These are phyloP conservation scores for Cyprinodon variegatus DNA, from an alignment of 2,113 vertebrate species.

Conservation along the genomic window DNA sequence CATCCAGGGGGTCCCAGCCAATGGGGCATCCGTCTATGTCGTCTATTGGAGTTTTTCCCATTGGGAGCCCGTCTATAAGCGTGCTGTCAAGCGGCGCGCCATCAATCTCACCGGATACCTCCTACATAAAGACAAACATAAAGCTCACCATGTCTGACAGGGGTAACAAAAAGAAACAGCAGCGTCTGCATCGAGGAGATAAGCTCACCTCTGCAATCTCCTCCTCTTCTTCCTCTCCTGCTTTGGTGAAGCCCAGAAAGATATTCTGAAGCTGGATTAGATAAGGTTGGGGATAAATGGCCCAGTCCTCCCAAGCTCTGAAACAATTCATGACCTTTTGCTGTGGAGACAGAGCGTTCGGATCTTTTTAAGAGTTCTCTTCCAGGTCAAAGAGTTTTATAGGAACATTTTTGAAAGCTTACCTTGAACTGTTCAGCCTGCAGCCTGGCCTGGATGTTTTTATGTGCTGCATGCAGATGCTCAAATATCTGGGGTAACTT, in stretches of 20 bases:
- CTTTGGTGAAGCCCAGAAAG: conserved; percentile 81
- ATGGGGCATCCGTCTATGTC: conserved; percentile 82
- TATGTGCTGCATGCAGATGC: conserved; percentile 78
- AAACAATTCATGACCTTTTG: conserved; percentile 84
- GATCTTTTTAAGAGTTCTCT: not conserved
- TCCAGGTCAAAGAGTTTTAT: not conserved
- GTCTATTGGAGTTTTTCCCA: conserved; percentile 63
- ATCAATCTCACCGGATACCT: conserved; percentile 60
- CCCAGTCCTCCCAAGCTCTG: conserved; percentile 86
- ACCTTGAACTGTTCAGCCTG: conserved; percentile 87
- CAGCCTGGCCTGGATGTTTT: conserved; percentile 82
- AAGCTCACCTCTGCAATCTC: conserved; percentile 67
- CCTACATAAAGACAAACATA: conserved; percentile 29
- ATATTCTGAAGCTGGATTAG: conserved; percentile 84
- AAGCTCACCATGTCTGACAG: not conserved
- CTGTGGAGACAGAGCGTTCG: conserved; percentile 48
- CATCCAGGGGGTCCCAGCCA: conserved; percentile 81
- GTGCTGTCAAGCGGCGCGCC: conserved; percentile 60
- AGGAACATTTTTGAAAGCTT: conserved; percentile 7
- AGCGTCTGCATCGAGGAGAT: not conserved
- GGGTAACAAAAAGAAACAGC: not conserved
- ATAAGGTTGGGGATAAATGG: conserved; percentile 82
- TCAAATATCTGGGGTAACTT: conserved; percentile 82
- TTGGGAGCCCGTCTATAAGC: conserved; percentile 61
- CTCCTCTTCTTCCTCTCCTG: conserved; percentile 68